Evolutionary conservation across 1,140 invertebrate species (phyloP), one percentile per base, ranked within the genome.

Genomic region (Bombus turneri): DNA sequence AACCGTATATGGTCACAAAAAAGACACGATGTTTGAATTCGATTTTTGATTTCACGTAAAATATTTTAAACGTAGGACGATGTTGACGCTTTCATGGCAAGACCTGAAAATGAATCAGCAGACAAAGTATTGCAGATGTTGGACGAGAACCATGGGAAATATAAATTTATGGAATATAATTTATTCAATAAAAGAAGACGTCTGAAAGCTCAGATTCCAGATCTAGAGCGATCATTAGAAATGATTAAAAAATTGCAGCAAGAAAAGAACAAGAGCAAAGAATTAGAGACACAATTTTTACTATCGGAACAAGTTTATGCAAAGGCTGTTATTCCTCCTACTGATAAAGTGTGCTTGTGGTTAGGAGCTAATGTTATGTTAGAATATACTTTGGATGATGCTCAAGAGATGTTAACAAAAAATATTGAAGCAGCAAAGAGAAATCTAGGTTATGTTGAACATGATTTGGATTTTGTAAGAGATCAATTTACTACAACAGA

Each of bases 361-460:
- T 95, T 99, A 81, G 99, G 99, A 43, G 99, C 99, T 39, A 99
- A 99, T 96, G 98, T 99, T 0, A 99, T 99, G 99, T 96, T 99
- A 90, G 99, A 99, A 95, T 99, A 99, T 96, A 97, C 97, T 22
- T 95, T 99, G 85, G 97, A 99, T 87, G 99, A 99, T 96, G 99
- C 99, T 53, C 97, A 98, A 94, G 96, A 96, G 84, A 95, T 99
- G 59, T 95, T 99, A 34, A 96, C 96, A 79, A 98, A 98, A 93
- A 99, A 99, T 95, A 97, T 99, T 93, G 96, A 97, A 83, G 97
- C 97, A 71, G 98, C 99, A 1, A 97, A 97, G 89, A 97, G 97
- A 94, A 98, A 98, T 95, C 95, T 99, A 75, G 96, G 95, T 81
- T 97, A 97, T 94, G 97, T 99, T 57, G 98, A 99, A 91, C 97